Conservation (phyloP, 2,797 vertebrate species). For the Chaunax sp. region DNA sequence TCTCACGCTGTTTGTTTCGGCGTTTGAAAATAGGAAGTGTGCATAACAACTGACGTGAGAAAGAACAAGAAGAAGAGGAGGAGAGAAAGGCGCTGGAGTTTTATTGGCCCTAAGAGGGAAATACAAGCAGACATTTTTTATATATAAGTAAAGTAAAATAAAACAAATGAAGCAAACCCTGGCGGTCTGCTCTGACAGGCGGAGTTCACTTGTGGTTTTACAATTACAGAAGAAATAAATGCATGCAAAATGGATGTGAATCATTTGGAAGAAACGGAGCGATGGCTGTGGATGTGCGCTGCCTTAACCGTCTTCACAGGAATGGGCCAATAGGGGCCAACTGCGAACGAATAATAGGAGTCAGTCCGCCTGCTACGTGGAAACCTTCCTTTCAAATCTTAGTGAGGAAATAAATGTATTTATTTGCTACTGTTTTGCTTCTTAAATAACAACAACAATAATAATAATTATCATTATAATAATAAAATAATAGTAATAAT, state of each 20-base stretch:
- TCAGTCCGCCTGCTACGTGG: neutral
- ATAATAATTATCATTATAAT: neutral
- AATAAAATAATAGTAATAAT: neutral
- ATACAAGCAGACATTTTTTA: slow-evolving; percentile 11
- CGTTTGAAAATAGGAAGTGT: slow-evolving; percentile 73
- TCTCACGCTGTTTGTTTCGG: slow-evolving; percentile 81
- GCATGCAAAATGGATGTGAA: slow-evolving; percentile 36
- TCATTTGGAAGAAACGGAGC: slow-evolving; percentile 28
- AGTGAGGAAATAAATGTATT: neutral
- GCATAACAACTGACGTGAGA: slow-evolving; percentile 67
- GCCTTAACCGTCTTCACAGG: slow-evolving; percentile 13
- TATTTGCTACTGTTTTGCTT: neutral
- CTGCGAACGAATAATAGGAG: slow-evolving; percentile 1
- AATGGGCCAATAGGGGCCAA: slow-evolving; percentile 31
- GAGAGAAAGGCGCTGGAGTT: slow-evolving; percentile 14
- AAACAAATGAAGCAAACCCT: slow-evolving; percentile 44
- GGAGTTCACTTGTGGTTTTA: slow-evolving; percentile 33
- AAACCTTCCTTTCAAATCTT: neutral
- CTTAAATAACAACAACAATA: neutral
- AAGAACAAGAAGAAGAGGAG: slow-evolving; percentile 9
- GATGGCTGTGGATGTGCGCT: slow-evolving; percentile 2
- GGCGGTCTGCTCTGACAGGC: slow-evolving; percentile 13
- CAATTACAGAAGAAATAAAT: slow-evolving; percentile 42
- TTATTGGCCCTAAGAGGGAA: slow-evolving; percentile 45
- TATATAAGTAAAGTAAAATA: slow-evolving; percentile 24